Conservation (phyloP, 2,888 invertebrate genomes). For the Zygogramma bicolorata region DNA sequence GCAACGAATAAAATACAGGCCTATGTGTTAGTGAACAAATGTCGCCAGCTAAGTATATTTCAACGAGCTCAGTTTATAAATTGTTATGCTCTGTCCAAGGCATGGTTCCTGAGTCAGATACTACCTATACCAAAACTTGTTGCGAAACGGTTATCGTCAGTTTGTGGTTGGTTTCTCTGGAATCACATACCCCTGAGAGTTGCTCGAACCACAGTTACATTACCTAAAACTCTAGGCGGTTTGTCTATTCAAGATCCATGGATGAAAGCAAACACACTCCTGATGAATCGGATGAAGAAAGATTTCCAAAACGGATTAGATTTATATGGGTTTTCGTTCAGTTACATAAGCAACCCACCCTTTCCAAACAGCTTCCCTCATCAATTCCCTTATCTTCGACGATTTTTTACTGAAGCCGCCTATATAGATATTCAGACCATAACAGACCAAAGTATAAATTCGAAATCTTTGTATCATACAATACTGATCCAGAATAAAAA, state of each 20-base stretch:
- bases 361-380: no score
- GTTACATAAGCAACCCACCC: no score
- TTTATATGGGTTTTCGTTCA: no score
- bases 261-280: neutral
- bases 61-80: conserved; percentile 10
- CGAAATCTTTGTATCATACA: no score
- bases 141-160: conserved; percentile 4
- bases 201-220: neutral
- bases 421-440: no score
- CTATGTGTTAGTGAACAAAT: neutral
- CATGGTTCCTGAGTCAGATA: neutral
- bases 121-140: conserved; percentile 3
- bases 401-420: no score
- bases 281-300: neutral
- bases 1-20: neutral
- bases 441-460: no score
- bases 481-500: no score
- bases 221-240: neutral
- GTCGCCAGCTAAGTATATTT: neutral
- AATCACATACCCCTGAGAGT: neutral
- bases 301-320: no score
- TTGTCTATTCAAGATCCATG: neutral
- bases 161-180: neutral
- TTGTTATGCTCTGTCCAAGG: neutral
- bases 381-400: no score